Percentiles rank a stretch among this genome's conserved stretches.
These are phyloP conservation scores for Dendrolimus kikuchii DNA, from an alignment of 1,140 invertebrate species.

Conservation along the genomic window DNA sequence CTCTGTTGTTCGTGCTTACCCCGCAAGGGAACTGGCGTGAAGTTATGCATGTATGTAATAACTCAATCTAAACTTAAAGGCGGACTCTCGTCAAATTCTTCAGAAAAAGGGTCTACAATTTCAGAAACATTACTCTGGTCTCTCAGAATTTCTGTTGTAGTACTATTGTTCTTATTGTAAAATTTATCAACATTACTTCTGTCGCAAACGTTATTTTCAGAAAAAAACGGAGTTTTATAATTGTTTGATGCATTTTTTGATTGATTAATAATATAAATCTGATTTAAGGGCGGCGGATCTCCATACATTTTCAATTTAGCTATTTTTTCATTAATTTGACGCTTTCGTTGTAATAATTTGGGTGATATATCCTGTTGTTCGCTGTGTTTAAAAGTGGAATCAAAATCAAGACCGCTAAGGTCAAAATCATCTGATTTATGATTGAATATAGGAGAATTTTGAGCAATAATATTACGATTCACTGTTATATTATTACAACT, in stretches of 20 bases:
- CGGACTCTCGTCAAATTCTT: conserved; percentile 58
- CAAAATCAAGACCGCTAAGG: conserved; percentile 52
- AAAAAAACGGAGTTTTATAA: conserved; percentile 43
- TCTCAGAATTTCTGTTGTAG: conserved; percentile 11
- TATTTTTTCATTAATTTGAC: conserved; percentile 46
- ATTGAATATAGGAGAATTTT: too few species aligned
- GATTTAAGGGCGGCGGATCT: conserved; percentile 56
- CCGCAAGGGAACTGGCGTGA: too few species aligned
- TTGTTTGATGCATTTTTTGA: conserved; percentile 36
- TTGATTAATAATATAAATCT: conserved; percentile 53
- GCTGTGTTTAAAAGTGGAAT: conserved; percentile 46
- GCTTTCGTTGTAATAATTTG: conserved; percentile 32
- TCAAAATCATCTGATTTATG: conserved; percentile 26
- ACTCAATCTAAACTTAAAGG: conserved; percentile 52
- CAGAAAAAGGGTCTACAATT: conserved; percentile 40
- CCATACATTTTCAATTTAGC: conserved; percentile 59
- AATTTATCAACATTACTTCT: conserved; percentile 25
- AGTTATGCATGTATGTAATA: too few species aligned
- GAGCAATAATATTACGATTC: conserved; percentile 10
- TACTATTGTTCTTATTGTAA: conserved; percentile 14
- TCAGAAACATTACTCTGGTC: conserved; percentile 17
- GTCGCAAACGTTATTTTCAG: conserved; percentile 17
- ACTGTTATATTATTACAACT: conserved; percentile 40
- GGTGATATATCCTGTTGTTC: conserved; percentile 38
- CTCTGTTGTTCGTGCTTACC: too few species aligned